A percentile compares a stretch with the other conserved stretches of the same genome.
These are phyloP conservation scores for Himalopsyche japonica DNA, from an alignment of 2,888 invertebrate genomes.

Conservation along the genomic window DNA sequence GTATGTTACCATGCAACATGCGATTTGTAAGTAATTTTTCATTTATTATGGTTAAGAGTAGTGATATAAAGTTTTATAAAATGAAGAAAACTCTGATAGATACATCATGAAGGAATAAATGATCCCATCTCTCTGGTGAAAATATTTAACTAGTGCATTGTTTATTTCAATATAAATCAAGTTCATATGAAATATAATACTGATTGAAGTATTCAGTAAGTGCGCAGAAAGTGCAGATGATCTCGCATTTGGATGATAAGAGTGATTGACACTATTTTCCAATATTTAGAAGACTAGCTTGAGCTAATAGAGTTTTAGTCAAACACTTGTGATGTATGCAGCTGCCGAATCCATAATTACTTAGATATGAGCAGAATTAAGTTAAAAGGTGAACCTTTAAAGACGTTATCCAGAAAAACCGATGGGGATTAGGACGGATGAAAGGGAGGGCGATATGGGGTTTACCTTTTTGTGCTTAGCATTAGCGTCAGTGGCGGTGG, in stretches of 20 bases:
- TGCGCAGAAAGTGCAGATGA: not conserved
- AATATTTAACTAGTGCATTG: too few relatives aligned
- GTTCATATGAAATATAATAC: too few relatives aligned
- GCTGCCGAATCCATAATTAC: not conserved
- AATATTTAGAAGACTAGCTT: not conserved
- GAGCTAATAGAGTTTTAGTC: not conserved
- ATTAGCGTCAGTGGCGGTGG: not conserved
- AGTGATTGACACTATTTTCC: not conserved
- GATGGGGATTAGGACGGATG: not conserved
- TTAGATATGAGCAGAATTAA: not conserved
- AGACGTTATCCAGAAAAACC: not conserved
- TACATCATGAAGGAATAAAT: too few relatives aligned
- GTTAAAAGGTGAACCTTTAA: not conserved
- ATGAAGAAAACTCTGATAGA: too few relatives aligned
- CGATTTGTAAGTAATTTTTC: too few relatives aligned
- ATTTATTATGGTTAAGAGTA: too few relatives aligned
- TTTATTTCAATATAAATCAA: too few relatives aligned
- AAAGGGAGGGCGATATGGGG: not conserved
- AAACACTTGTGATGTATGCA: not conserved
- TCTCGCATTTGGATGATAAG: not conserved
- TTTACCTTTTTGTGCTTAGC: conserved; percentile 39
- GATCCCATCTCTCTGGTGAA: too few relatives aligned
- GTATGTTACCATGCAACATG: too few relatives aligned
- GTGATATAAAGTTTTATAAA: too few relatives aligned
- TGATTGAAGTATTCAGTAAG: too few relatives aligned